Evolutionary conservation across 2,888 invertebrate genomes (phyloP), one percentile per base, ranked within the genome.

Genomic region (Bellardia pandia): DNA sequence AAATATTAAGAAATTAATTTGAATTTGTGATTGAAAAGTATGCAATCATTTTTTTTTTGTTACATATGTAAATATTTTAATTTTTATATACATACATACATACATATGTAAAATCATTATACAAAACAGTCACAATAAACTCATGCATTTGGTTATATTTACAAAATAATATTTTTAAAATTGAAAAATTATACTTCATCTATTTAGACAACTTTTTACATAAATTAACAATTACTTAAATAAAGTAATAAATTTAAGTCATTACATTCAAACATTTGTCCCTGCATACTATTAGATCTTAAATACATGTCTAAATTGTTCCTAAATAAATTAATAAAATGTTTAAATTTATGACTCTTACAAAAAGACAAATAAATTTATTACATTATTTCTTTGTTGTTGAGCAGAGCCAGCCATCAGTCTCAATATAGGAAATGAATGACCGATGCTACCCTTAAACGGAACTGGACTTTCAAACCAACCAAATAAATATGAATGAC

Each of bases 401-500:
- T 66, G 13, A 72, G 45, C 23, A 16, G 8, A 16, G 8, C 16
- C 58, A 68, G 8, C 16, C 58, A 68, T 78, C 23, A 33, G 68
- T 62, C 23, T 62, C 11, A 69, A 60, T 23, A 58, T 66, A 62
- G 62, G 40, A 51, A 69, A 33, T 51, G 51, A 51, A 72, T 64
- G 40, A 40, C 14, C 66, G 45, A 14, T 42, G 13, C 3, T 56
- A 40, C 11, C 45, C 23, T 62, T 16, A 60, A 69, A 79, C 72
- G 66, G 58, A 53, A 77, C 58, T 85, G 75, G 62, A 74, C 72
- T 66, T 58, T 72, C 51, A 81, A 1, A 8, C 56, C 33, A 40
- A 66, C 40, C 42, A 40, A 30, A 33, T 5, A 79, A 71, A 75
- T 77, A 79, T 83, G 79, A 86, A 71, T 76, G 60, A 66, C 79